These are phyloP conservation scores for Tamandua tetradactyla DNA, from an alignment of 2,797 vertebrate genomes.

Conservation along the genomic window DNA sequence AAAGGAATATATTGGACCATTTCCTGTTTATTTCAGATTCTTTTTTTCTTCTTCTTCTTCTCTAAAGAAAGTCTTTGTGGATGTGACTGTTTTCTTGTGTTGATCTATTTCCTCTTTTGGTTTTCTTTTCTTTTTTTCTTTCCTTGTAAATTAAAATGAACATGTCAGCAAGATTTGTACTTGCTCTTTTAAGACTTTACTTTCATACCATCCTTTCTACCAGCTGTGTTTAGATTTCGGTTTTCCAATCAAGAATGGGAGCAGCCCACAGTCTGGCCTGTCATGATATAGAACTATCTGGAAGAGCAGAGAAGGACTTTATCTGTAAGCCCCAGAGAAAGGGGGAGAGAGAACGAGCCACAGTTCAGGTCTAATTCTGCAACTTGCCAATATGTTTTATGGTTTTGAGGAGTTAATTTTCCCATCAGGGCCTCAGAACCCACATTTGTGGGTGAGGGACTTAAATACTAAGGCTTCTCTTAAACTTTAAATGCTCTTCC, in stretches of 20 bases:
- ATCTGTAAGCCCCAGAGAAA: too few relatives aligned
- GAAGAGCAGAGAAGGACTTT: not conserved
- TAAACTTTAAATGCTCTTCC: not conserved
- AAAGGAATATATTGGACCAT: not conserved
- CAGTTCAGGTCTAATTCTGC: not conserved
- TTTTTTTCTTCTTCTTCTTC: too few relatives aligned
- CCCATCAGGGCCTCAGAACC: not conserved
- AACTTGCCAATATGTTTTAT: not conserved
- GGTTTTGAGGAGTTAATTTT: not conserved
- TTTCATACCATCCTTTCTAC: not conserved
- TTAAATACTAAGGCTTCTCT: not conserved
- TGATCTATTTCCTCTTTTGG: slow-evolving; percentile 16
- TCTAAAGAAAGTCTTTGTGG: not conserved
- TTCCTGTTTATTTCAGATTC: not conserved
- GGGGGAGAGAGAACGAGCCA: not conserved
- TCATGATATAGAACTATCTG: not conserved
- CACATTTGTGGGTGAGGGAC: not conserved
- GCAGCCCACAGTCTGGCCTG: not conserved
- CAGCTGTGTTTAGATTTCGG: not conserved
- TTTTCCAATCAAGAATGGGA: not conserved
- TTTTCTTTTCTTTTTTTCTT: slow-evolving; percentile 4
- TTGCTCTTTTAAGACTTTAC: not conserved
- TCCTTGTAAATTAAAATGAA: not conserved
- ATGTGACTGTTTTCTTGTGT: not conserved
- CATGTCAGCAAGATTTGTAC: not conserved